phyloP scores from a whole-genome alignment of 2,888 invertebrate species.

The Volucella zonaria region DNA sequence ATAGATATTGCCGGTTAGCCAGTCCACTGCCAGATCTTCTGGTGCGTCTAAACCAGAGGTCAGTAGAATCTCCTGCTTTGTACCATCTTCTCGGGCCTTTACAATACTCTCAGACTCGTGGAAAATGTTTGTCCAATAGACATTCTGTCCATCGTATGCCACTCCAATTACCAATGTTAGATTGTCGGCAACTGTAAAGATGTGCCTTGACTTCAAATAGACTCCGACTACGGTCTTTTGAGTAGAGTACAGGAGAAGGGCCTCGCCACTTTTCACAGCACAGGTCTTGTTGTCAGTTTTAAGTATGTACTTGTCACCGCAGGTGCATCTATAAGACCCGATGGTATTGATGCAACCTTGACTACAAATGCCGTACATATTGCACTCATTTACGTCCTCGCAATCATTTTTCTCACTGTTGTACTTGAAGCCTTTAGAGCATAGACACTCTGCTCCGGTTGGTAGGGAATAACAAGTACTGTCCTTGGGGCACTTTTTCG shows the following conservation, averaged over 20 bases:
- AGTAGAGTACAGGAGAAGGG: slow-evolving; percentile 87
- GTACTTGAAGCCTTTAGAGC: slow-evolving; percentile 82
- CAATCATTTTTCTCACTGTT: slow-evolving; percentile 77
- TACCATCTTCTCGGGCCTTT: slow-evolving; percentile 86
- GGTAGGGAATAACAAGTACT: slow-evolving; percentile 83
- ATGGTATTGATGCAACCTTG: slow-evolving; percentile 86
- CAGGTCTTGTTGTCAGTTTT: slow-evolving; percentile 84
- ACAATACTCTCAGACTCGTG: slow-evolving; percentile 89
- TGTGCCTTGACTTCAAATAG: slow-evolving; percentile 84
- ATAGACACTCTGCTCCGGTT: slow-evolving; percentile 85
- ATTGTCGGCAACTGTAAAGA: slow-evolving; percentile 82
- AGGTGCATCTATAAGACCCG: slow-evolving; percentile 86
- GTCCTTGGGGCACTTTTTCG: slow-evolving; percentile 78
- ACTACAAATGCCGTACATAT: slow-evolving; percentile 86
- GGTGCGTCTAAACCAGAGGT: slow-evolving; percentile 88
- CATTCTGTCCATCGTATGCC: slow-evolving; percentile 86
- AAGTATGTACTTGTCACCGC: slow-evolving; percentile 85
- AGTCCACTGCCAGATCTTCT: slow-evolving; percentile 90
- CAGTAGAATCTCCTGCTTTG: slow-evolving; percentile 85
- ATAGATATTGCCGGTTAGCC: slow-evolving; percentile 91
- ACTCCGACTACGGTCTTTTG: slow-evolving; percentile 86
- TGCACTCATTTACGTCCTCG: slow-evolving; percentile 87
- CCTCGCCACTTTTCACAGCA: slow-evolving; percentile 85
- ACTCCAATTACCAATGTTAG: slow-evolving; percentile 86
- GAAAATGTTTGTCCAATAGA: slow-evolving; percentile 91